Evolutionary conservation across 2,888 invertebrate genomes (phyloP).

Genomic region (Rambutsinella grinnellia): DNA sequence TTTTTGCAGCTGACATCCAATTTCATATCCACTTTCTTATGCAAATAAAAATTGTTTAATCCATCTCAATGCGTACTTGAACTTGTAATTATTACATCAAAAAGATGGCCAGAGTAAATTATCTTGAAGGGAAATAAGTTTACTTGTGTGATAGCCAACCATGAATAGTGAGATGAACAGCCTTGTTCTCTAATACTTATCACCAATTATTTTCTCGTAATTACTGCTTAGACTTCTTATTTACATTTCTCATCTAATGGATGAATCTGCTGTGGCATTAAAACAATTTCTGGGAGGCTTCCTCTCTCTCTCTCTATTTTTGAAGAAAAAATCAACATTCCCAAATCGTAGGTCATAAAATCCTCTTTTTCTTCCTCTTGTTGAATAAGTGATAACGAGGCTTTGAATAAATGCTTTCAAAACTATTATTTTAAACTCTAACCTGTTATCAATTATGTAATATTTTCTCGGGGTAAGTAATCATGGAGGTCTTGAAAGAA

Average conservation of each 20-base stretch:
- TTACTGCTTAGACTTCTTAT: conserved; percentile 46
- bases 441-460: conserved; percentile 56
- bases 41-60: too few species aligned
- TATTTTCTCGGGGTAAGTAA: conserved; percentile 38
- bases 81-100: conserved; percentile 53
- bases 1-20: neutral
- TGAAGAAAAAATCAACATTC: neutral
- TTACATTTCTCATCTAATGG: conserved; percentile 52
- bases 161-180: conserved; percentile 44
- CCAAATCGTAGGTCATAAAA: neutral
- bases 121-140: neutral
- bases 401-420: conserved; percentile 46
- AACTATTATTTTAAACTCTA: conserved; percentile 50
- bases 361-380: neutral
- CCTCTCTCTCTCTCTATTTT: too few species aligned
- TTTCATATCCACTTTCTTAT: too few species aligned
- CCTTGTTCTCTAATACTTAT: conserved; percentile 52
- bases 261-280: conserved; percentile 8
- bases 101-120: neutral
- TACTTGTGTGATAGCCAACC: neutral
- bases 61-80: conserved; percentile 42
- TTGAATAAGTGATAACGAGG: conserved; percentile 57
- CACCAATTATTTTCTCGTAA: conserved; percentile 51
- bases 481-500: conserved; percentile 43
- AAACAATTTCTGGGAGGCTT: neutral